Evolutionary conservation across 2,888 invertebrate genomes (phyloP), one percentile per base, ranked within the genome.

Genomic region (Andricus quercusramuli): DNA sequence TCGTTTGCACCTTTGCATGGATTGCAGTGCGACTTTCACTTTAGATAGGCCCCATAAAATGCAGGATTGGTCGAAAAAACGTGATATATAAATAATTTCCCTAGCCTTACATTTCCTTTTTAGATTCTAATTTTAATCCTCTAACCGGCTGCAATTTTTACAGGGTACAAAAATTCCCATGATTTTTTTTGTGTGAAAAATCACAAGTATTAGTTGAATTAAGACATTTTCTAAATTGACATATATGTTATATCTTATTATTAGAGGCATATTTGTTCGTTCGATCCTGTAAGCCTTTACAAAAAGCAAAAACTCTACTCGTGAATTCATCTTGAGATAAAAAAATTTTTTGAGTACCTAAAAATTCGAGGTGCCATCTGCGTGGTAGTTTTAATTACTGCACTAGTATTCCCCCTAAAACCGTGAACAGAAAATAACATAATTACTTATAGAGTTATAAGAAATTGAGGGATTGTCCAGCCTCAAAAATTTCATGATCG

Each of bases 11-110:
- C 79, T 82, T 85, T 56, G 25, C 74, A 74, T 74, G 56, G 56
- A 56, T 74, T 74, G 74, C 74, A 74, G 74, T 83, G 77, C 78
- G 81, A 76, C 80, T 78, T 80, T 78, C 80, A 83, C 76, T 85
- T 83, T 88, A 88, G 88, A 87, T 89, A 89, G 89, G 86, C 84
- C 87, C 86, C 89, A 87, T 85, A 85, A 83, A 84, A 85, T 81
- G 82, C 81, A 74, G 74, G 25, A 74, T 29, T 74, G 56, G 29
- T 56, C 51, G 51, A 32, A 74, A 56, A 70, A 70, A 37, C 47
- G 51, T 56, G 32, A 56, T 32, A 56, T 13, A 29, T 56, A 20
- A 56, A 29, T 74, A 20, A 32, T 74, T 51, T 74, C 4, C 25
- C 62, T 25, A 25, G 25, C 25, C n/a, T 56, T n/a, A n/a, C 2